These are phyloP conservation scores for Rynchops niger DNA, from an alignment of 2,113 vertebrate species.

Conservation along the genomic window DNA sequence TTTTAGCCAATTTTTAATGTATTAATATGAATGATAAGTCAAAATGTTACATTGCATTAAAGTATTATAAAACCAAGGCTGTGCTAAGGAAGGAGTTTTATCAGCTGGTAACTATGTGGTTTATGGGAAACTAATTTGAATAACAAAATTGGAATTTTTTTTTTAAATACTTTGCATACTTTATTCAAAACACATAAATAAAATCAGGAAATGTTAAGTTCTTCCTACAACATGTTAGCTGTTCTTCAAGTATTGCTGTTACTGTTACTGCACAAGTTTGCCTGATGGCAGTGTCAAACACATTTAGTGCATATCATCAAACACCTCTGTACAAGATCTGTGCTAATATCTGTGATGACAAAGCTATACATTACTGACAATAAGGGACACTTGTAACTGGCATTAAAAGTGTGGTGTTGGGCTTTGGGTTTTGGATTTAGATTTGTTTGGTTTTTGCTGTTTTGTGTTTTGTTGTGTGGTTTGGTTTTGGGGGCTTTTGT, in stretches of 20 bases:
- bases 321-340: background rate
- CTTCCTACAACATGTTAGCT: background rate
- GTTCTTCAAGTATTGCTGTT: background rate
- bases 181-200: conserved; percentile 34
- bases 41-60: background rate
- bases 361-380: background rate
- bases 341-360: background rate
- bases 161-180: background rate
- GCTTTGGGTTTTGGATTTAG: background rate
- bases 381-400: background rate
- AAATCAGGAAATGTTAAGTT: conserved; percentile 46
- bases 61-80: background rate
- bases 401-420: background rate
- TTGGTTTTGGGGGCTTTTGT: background rate
- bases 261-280: background rate
- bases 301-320: background rate
- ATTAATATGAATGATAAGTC: background rate
- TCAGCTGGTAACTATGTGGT: background rate
- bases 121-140: background rate
- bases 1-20: background rate
- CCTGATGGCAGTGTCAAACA: background rate
- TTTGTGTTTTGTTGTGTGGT: background rate
- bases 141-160: background rate
- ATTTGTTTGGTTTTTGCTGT: background rate
- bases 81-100: background rate